phyloP scores from a whole-genome alignment of 2,888 invertebrate species.

The Torymus texanus region DNA sequence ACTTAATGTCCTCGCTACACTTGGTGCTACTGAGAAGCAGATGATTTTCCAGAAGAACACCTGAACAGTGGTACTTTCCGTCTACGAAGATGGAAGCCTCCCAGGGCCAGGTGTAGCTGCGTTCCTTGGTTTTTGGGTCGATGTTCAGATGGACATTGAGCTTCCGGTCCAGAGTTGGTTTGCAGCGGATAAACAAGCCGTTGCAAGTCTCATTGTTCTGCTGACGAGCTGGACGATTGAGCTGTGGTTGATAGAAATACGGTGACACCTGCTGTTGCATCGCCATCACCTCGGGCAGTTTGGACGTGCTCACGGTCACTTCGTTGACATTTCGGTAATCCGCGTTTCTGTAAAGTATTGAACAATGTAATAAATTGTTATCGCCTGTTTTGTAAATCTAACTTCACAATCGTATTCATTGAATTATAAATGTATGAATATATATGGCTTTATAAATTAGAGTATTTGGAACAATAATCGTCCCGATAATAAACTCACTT shows the following conservation, averaged over 20 bases:
- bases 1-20: constrained; percentile 77
- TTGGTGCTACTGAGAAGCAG: constrained; percentile 80
- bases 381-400: no score
- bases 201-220: constrained; percentile 59
- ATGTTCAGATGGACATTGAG: constrained; percentile 55
- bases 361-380: no score
- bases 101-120: constrained; percentile 82
- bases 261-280: no score
- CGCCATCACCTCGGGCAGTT: no score
- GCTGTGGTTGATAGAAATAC: no score
- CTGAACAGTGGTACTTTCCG: constrained; percentile 83
- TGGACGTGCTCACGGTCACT: no score
- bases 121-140: constrained; percentile 57
- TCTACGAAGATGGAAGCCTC: constrained; percentile 83
- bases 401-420: no score
- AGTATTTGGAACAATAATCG: no score
- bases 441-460: no score
- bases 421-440: no score
- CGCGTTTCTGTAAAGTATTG: no score
- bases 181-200: constrained; percentile 65
- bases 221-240: constrained; percentile 33
- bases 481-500: constrained; percentile 72
- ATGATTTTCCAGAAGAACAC: constrained; percentile 80
- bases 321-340: no score
- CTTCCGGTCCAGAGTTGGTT: constrained; percentile 60